These are phyloP conservation scores for Enteromius trimaculatus DNA, from an alignment of 2,797 vertebrate species.

Conservation along the genomic window DNA sequence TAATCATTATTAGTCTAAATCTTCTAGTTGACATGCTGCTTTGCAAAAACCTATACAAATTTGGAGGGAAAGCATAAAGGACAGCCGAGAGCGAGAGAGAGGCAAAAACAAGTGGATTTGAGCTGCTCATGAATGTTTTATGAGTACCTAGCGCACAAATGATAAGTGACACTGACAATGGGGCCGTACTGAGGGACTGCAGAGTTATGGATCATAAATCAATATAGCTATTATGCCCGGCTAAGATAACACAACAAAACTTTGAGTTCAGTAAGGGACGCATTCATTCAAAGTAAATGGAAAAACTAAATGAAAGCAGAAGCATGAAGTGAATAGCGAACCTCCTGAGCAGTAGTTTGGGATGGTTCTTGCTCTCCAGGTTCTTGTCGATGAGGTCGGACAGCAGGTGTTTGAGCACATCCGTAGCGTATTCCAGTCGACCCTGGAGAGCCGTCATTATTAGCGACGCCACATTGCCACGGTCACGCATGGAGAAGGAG, in stretches of 20 bases:
- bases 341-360: slow-evolving; percentile 96
- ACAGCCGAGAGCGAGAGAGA: slow-evolving; percentile 31
- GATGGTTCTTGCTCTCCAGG: slow-evolving; percentile 98
- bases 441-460: slow-evolving; percentile 98
- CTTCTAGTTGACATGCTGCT: slow-evolving; percentile 23
- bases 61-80: slow-evolving; percentile 8
- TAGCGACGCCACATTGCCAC: slow-evolving; percentile 95
- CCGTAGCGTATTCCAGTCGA: slow-evolving; percentile 93
- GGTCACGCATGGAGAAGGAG: slow-evolving; percentile 97
- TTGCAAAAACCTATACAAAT: slow-evolving; percentile 43
- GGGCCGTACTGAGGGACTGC: slow-evolving; percentile 40
- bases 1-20: slow-evolving; percentile 49
- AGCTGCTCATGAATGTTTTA: slow-evolving; percentile 79
- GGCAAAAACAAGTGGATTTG: slow-evolving; percentile 53
- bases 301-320: background rate
- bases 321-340: slow-evolving; percentile 60
- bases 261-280: slow-evolving; percentile 11
- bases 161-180: slow-evolving; percentile 76
- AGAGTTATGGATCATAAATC: slow-evolving; percentile 36
- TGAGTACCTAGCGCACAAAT: slow-evolving; percentile 70
- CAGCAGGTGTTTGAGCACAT: slow-evolving; percentile 95
- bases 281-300: slow-evolving; percentile 1
- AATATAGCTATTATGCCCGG: slow-evolving; percentile 35
- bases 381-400: slow-evolving; percentile 98
- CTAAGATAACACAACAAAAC: slow-evolving; percentile 29